phyloP scores from a whole-genome alignment of 2,113 vertebrate species.

The Nothobranchius furzeri region DNA sequence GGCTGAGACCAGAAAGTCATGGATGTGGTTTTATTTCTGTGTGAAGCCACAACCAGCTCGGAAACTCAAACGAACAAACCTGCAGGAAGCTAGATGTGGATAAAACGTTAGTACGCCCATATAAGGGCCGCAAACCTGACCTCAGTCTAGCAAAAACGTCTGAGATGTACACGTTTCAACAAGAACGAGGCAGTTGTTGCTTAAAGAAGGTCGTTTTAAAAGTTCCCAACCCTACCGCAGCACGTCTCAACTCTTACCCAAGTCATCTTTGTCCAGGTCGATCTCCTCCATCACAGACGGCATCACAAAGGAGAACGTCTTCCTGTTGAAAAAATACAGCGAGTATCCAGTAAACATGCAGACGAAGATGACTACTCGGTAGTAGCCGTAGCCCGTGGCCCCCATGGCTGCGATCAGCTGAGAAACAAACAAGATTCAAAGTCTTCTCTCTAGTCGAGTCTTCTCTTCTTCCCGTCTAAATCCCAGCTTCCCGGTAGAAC shows the following conservation, averaged over 20 bases:
- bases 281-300: slow-evolving; percentile 93
- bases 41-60: too few relatives aligned
- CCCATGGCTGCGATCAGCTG: slow-evolving; percentile 73
- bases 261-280: slow-evolving; percentile 90
- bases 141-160: too few relatives aligned
- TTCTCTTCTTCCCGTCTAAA: slow-evolving; percentile 6
- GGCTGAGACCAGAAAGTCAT: too few relatives aligned
- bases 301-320: slow-evolving; percentile 98
- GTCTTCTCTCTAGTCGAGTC: slow-evolving; percentile 1
- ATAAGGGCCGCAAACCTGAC: too few relatives aligned
- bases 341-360: slow-evolving; percentile 94
- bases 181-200: too few relatives aligned
- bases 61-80: too few relatives aligned
- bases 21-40: too few relatives aligned
- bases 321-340: slow-evolving; percentile 96
- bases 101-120: too few relatives aligned
- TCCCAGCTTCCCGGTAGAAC: slow-evolving; percentile 8
- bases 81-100: too few relatives aligned
- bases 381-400: slow-evolving; percentile 81
- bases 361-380: slow-evolving; percentile 85
- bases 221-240: too few relatives aligned
- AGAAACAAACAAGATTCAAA: background rate
- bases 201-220: too few relatives aligned
- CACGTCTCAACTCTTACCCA: slow-evolving; percentile 82
- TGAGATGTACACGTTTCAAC: too few relatives aligned